Percentiles rank a stretch among this genome's conserved stretches.
phyloP scores from a whole-genome alignment of 2,888 invertebrate species.

The Loripinus fragilis region DNA sequence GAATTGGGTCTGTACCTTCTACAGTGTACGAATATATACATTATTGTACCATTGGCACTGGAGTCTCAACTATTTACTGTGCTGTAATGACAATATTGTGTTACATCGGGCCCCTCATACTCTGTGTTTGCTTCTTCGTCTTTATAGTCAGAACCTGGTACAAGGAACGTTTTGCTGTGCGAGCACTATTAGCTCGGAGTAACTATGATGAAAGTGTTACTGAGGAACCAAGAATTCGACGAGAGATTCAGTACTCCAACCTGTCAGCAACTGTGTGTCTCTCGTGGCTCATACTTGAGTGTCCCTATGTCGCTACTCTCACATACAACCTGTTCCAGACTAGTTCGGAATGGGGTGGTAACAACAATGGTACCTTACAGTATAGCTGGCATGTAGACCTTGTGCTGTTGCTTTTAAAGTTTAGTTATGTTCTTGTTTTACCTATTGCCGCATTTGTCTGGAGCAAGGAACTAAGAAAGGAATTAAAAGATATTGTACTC shows the following conservation, averaged over 20 bases:
- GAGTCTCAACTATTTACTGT: slow-evolving; percentile 69
- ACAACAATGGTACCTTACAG: slow-evolving; percentile 42
- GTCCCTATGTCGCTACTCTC: slow-evolving; percentile 71
- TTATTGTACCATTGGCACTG: slow-evolving; percentile 70
- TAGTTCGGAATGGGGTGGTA: slow-evolving; percentile 56
- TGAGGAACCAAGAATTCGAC: slow-evolving; percentile 61
- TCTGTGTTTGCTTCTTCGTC: slow-evolving; percentile 68
- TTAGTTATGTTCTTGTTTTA: slow-evolving; percentile 73
- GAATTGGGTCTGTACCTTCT: slow-evolving; percentile 64
- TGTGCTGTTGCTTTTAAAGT: slow-evolving; percentile 77
- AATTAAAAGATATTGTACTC: slow-evolving; percentile 74
- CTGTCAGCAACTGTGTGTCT: slow-evolving; percentile 68
- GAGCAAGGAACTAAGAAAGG: slow-evolving; percentile 77
- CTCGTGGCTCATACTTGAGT: slow-evolving; percentile 73
- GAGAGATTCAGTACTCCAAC: slow-evolving; percentile 67
- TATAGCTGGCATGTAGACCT: slow-evolving; percentile 75
- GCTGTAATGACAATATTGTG: slow-evolving; percentile 65
- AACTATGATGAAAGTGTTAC: slow-evolving; percentile 59
- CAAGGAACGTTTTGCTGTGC: slow-evolving; percentile 61
- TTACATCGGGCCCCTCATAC: slow-evolving; percentile 69
- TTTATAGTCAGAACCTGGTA: slow-evolving; percentile 63
- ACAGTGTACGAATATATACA: slow-evolving; percentile 67
- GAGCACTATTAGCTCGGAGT: slow-evolving; percentile 62
- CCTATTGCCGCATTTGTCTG: slow-evolving; percentile 74
- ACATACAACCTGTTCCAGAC: slow-evolving; percentile 66